phyloP scores from a whole-genome alignment of 2,113 vertebrate genomes.

The Ibidorhyncha struthersii region DNA sequence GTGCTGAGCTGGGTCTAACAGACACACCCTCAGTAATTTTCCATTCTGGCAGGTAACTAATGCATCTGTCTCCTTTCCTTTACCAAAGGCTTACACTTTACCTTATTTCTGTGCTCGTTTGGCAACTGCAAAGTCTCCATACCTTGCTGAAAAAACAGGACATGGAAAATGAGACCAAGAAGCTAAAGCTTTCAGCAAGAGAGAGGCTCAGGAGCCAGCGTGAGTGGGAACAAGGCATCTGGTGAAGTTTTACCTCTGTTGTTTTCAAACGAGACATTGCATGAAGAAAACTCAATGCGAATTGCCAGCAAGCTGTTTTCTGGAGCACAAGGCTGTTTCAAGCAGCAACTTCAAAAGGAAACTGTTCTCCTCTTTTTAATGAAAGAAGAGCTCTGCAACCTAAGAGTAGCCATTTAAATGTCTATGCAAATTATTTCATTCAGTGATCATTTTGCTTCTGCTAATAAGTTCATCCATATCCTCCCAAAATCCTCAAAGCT shows the following conservation, averaged over 20 bases:
- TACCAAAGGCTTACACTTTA: background rate
- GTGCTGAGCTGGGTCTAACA: background rate
- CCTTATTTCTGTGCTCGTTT: background rate
- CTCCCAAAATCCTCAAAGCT: background rate
- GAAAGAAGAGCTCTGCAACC: background rate
- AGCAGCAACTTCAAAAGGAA: background rate
- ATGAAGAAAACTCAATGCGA: background rate
- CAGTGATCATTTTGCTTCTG: background rate
- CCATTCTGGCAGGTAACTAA: background rate
- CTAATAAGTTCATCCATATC: background rate
- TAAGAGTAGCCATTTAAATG: background rate
- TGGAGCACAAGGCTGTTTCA: accelerated
- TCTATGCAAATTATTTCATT: background rate
- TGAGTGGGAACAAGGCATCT: background rate
- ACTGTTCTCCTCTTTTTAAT: background rate
- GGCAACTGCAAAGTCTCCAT: background rate
- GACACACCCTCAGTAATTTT: background rate
- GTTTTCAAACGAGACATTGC: background rate
- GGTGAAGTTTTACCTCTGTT: background rate
- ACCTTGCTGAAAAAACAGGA: background rate
- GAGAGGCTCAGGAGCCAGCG: background rate
- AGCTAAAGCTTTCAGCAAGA: background rate
- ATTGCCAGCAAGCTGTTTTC: background rate
- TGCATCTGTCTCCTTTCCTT: background rate
- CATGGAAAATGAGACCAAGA: background rate